Evolutionary conservation across 37 sponge, comb jelly and placozoan genomes (phyloP).

Genomic region (Hormiphora californensis): DNA sequence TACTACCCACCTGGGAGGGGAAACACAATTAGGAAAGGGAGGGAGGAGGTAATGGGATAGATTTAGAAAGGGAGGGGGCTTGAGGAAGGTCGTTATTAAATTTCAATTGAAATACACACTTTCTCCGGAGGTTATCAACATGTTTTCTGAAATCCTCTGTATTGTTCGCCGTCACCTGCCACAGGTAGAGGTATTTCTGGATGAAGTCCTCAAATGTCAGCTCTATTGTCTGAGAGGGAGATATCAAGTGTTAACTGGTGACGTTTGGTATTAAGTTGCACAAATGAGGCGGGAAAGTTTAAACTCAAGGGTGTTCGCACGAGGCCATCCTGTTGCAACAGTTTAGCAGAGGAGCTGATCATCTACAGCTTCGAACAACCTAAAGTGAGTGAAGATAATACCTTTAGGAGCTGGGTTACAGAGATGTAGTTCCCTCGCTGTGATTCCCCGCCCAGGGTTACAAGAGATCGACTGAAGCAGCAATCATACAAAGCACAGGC

Average conservation of each 20-base stretch:
- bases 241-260: too few relatives aligned
- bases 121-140: conserved; percentile 29
- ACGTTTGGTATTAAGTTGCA: too few relatives aligned
- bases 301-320: too few relatives aligned
- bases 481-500: conserved; percentile 50
- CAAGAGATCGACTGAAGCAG: conserved; percentile 4
- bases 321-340: too few relatives aligned
- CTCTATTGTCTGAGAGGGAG: conserved; percentile 29
- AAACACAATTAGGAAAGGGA: background rate
- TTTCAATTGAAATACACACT: background rate
- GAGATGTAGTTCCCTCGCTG: conserved; percentile 50
- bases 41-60: too few relatives aligned
- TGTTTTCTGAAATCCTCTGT: conserved; percentile 13
- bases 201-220: conserved; percentile 38
- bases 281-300: too few relatives aligned
- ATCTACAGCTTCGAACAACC: too few relatives aligned
- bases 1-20: conserved; percentile 27
- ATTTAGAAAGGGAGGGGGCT: too few relatives aligned
- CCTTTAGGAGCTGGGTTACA: conserved; percentile 42
- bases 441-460: conserved; percentile 32
- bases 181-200: conserved; percentile 18
- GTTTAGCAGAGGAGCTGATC: too few relatives aligned
- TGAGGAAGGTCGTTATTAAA: too few relatives aligned
- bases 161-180: conserved; percentile 45
- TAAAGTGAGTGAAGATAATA: background rate